Evolutionary conservation across 2,888 invertebrate genomes (phyloP), one percentile per base, ranked within the genome.

Genomic region (Lypha dubia): DNA sequence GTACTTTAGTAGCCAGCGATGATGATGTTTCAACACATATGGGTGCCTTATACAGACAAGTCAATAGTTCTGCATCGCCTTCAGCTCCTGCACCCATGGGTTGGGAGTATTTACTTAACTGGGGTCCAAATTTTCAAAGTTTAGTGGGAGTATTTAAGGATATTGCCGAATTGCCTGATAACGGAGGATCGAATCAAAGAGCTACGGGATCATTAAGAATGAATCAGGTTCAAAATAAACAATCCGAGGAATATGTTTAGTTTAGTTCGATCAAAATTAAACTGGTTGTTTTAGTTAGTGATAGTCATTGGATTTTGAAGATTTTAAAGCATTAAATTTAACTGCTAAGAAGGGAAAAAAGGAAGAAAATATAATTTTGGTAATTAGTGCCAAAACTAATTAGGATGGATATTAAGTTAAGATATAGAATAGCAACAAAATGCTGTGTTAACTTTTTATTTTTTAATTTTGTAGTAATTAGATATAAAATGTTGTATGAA

Each of bases 101-200:
- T 74, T 98, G 98, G 97, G 98, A 98, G 90, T 98, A 98, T 91
- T 93, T 98, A 86, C 94, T 98, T 79, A 98, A 98, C 92, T 98
- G 98, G 98, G 98, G 98, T 9, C 97, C 98, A 22, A 98, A 98
- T 93, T 98, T 98, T 92, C 97, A 98, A 92, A 98, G 97, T 91
- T 94, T 98, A 90, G 97, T 98, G 86, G 98, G 98, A 32, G 98
- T 98, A 65, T 98, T 98, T 90, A 98, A 97, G 93, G 98, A 98
- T 93, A 98, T 98, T 89, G 98, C 98, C 60, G 97, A 98, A 93
- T 93, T 98, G 88, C 98, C 98, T 4, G 98, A 98, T 91, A 94
- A 95, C 63, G 95, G 95, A 24, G 95, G 95, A 87, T 95, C 95
- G 84, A 93, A 96, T 88, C 95, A 96, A 65, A 95, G 96, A 89